phyloP scores from a whole-genome alignment of 2,113 vertebrate species.

The Tylochromis polylepis region DNA sequence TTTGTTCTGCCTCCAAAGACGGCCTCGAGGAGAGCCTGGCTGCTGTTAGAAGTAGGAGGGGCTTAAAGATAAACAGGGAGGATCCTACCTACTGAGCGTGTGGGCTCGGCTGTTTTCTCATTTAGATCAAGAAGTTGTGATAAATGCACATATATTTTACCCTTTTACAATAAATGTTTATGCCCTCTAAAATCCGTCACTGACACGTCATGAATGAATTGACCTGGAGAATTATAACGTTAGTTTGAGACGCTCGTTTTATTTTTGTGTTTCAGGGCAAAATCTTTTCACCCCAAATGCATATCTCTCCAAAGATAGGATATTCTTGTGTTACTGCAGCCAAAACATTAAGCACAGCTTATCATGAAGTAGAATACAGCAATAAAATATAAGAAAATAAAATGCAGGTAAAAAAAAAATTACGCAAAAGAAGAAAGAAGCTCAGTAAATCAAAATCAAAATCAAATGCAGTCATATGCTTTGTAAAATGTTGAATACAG shows the following conservation, averaged over 20 bases:
- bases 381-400: background rate
- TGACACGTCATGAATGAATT: background rate
- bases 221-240: fast-evolving
- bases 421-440: background rate
- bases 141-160: background rate
- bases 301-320: background rate
- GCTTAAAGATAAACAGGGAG: background rate
- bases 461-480: background rate
- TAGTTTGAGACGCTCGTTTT: background rate
- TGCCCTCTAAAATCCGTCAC: background rate
- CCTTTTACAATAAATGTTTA: background rate
- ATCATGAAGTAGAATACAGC: background rate
- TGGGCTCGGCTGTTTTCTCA: background rate
- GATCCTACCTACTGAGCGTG: background rate
- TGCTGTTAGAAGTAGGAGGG: background rate
- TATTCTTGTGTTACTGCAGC: background rate
- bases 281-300: too few species aligned
- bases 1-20: background rate
- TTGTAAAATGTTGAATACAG: background rate
- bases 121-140: too few species aligned
- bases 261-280: background rate
- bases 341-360: background rate
- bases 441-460: background rate
- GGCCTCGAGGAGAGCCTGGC: background rate
- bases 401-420: background rate